Conservation (phyloP, 2,797 vertebrate genomes). For the Cuniculus paca region DNA sequence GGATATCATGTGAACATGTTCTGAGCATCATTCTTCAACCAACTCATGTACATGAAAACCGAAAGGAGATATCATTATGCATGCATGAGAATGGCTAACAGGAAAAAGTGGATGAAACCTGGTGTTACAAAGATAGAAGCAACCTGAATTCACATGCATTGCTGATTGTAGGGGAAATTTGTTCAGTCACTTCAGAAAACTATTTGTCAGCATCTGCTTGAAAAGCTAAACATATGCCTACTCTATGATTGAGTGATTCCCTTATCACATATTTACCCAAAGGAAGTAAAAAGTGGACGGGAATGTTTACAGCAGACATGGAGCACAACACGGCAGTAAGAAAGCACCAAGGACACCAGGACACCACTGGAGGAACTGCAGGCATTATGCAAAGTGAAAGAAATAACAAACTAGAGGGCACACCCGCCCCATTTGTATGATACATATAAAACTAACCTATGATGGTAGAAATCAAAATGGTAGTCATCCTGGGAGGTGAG, state of each 20-base stretch:
- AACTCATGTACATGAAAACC: not conserved
- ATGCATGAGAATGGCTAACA: not conserved
- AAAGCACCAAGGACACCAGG: not conserved
- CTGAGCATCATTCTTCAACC: not conserved
- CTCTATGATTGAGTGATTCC: not conserved
- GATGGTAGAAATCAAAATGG: not conserved
- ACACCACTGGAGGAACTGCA: not conserved
- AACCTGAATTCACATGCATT: not conserved
- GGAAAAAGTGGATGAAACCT: not conserved
- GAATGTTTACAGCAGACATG: not conserved
- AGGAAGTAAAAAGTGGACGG: not conserved
- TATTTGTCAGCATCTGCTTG: not conserved
- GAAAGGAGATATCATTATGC: fast-evolving
- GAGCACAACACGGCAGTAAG: not conserved
- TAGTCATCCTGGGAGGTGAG: not conserved
- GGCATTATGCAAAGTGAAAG: not conserved
- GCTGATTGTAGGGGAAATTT: not conserved
- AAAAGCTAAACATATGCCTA: not conserved
- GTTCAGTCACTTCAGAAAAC: not conserved
- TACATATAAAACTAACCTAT: not conserved
- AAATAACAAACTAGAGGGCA: not conserved
- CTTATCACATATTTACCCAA: not conserved
- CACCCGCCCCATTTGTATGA: not conserved
- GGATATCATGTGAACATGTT: not conserved
- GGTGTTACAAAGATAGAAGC: not conserved